Evolutionary conservation across 1,140 invertebrate species (phyloP).

Genomic region (Drosophila miranda): DNA sequence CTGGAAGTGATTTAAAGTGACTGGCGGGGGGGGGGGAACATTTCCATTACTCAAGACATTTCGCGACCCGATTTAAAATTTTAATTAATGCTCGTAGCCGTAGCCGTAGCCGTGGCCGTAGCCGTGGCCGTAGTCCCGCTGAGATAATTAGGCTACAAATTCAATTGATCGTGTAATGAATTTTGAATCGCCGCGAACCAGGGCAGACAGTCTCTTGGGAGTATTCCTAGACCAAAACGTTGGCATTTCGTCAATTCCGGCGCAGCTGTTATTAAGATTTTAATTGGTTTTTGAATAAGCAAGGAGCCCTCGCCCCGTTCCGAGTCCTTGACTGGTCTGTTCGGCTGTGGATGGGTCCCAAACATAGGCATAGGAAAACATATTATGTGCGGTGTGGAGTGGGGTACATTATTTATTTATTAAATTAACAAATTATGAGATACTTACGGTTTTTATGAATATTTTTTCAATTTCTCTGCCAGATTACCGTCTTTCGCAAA

Average conservation of each 20-base stretch:
- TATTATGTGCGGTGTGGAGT: conserved; percentile 30
- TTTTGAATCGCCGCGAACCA: conserved; percentile 63
- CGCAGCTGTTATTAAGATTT: conserved; percentile 66
- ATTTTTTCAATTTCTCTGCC: conserved; percentile 24
- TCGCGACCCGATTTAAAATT: conserved; percentile 66
- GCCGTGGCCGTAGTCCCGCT: conserved; percentile 7
- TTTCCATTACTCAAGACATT: conserved; percentile 69
- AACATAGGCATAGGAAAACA: conserved; percentile 31
- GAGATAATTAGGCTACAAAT: conserved; percentile 70
- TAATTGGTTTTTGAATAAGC: conserved; percentile 76
- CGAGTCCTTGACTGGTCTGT: neutral
- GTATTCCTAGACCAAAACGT: conserved; percentile 41
- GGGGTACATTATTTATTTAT: conserved; percentile 44
- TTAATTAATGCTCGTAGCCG: conserved; percentile 58
- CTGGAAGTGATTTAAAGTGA: conserved; percentile 17
- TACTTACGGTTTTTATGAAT: conserved; percentile 50
- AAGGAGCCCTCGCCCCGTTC: neutral
- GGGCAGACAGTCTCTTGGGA: conserved; percentile 25
- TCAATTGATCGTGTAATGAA: conserved; percentile 78
- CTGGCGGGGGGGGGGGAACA: conserved; percentile 40
- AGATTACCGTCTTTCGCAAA: conserved; percentile 94
- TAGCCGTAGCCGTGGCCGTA: conserved; percentile 6
- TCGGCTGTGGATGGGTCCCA: too few relatives aligned
- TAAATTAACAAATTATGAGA: too few relatives aligned
- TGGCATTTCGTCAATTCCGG: conserved; percentile 59